Base-by-base conservation (phyloP, 2,888 invertebrate genomes). In the Lasioglossum villosulum region DNA sequence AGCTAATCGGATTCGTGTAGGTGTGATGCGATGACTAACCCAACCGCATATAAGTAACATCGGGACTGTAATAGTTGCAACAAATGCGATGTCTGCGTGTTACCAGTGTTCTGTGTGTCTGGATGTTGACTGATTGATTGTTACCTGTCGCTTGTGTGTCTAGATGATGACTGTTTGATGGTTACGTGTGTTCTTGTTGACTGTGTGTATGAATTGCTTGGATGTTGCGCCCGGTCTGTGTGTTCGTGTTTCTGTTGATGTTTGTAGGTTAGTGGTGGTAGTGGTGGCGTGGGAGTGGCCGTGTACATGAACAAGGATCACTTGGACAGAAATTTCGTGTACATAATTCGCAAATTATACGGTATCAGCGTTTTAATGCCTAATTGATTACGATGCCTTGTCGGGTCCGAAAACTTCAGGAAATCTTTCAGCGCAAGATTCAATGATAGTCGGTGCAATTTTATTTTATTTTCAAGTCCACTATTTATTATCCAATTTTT, bases 101-200 rank as follows among this genome's bases (percentile, higher is more conserved):
- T 48, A 34, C 52, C 37, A n/a, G 52, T 56, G 34, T 68, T 37
- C 66, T 37, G 66, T 37, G 66, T 37, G 34, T 23, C 34, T 23
- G 66, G 66, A 68, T 68, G 66, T 68, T 68, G 66, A 68, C 66
- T 68, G 71, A 71, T 63, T 42, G 76, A 37, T 59, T 34, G 39
- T 76, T 48, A 39, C 63, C 37, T 59, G 42, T 66, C 63, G 27
- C n/a, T n/a, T 34, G 63, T 80, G 66, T 68, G 34, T 68, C 66
- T 34, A 23, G 66, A 68, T 68, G 66, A 68, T 68, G 66, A 68
- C 66, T 37, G 66, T 68, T 34, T 37, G 66, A 68, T 68, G 37
- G 66, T 37, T 23, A 68, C 66, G 66, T 37, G 37, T 37, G 66
- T 34, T 34, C 66, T 68, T 37, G 66, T 68, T 37, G 34, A 37